Evolutionary conservation across 2,888 invertebrate genomes (phyloP).

Genomic region (Ichneumon xanthorius): DNA sequence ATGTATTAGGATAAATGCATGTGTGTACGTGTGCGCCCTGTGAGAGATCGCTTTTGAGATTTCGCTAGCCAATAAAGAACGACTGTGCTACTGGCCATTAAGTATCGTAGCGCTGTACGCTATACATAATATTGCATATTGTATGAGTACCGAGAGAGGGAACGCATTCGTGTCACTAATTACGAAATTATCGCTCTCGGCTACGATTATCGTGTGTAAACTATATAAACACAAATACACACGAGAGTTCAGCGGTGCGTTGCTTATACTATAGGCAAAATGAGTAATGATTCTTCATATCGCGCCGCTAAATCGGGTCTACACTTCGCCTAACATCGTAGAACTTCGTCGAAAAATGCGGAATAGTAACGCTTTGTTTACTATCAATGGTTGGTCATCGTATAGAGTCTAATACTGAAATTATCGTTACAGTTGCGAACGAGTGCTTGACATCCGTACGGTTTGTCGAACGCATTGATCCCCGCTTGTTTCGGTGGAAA

Average conservation of each 20-base stretch:
- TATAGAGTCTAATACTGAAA: not conserved
- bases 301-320: constrained; percentile 51
- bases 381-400: not conserved
- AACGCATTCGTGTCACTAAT: constrained; percentile 68
- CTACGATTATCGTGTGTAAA: constrained; percentile 63
- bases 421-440: not conserved
- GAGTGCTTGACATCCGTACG: not conserved
- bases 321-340: constrained; percentile 34
- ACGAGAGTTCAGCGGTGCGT: constrained; percentile 41
- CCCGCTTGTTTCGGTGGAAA: no score
- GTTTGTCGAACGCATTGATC: no score
- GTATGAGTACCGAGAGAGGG: constrained; percentile 48
- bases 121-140: constrained; percentile 35
- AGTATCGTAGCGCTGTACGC: constrained; percentile 48
- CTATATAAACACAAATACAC: constrained; percentile 34
- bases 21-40: constrained; percentile 39
- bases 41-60: constrained; percentile 68
- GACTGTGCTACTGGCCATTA: constrained; percentile 59
- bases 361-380: not conserved
- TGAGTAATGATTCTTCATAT: constrained; percentile 60
- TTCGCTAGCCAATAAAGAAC: constrained; percentile 65
- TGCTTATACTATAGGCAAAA: constrained; percentile 39
- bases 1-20: not conserved
- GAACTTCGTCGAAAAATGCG: constrained; percentile 14
- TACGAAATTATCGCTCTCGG: constrained; percentile 66